Evolutionary conservation across 1,140 invertebrate species (phyloP), one percentile per base, ranked within the genome.

Genomic region (Drosophila miranda): DNA sequence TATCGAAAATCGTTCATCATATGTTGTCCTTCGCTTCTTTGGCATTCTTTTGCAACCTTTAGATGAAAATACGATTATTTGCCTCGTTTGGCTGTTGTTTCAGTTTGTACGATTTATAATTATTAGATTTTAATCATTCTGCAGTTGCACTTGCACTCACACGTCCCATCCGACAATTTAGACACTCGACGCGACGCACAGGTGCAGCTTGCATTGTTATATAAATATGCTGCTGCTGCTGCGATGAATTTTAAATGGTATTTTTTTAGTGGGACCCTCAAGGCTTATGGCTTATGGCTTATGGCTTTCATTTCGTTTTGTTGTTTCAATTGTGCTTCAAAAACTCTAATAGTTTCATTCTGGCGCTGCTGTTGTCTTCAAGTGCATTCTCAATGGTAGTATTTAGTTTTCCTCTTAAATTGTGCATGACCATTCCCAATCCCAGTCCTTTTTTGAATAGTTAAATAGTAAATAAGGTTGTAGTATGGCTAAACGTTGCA

Each of bases 141-240:
- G 34, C 52, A 42, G 49, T 43, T 38, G 66, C 57, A 62, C n/a
- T 41, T 46, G 64, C 34, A 38, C 34, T 38, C 34, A 38, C 11
- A 38, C 34, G 34, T 38, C 34, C 34, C 34, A 38, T 68, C 61
- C 64, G 61, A 68, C 49, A 38, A 68, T 54, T 68, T 13, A 38
- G 64, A 68, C 64, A 68, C 61, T 41, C 30, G 26, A 53, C 50
- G 67, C 64, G 26, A 53, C 63, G 67, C 64, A 55, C 64, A 68
- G 64, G 64, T 68, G 64, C 64, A 43, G 26, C 3, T 38, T 38
- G 11, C 34, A 38, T 38, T 54, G 30, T 67, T 54, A 46, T 67
- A 67, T 67, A 68, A 68, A 16, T 46, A 55, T 67, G 30, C 46
- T 54, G 49, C 46, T 54, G 30, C 30, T 34, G 30, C 8, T 38